Evolutionary conservation across 2,113 vertebrate species (phyloP).

Genomic region (Polypterus bichir): DNA sequence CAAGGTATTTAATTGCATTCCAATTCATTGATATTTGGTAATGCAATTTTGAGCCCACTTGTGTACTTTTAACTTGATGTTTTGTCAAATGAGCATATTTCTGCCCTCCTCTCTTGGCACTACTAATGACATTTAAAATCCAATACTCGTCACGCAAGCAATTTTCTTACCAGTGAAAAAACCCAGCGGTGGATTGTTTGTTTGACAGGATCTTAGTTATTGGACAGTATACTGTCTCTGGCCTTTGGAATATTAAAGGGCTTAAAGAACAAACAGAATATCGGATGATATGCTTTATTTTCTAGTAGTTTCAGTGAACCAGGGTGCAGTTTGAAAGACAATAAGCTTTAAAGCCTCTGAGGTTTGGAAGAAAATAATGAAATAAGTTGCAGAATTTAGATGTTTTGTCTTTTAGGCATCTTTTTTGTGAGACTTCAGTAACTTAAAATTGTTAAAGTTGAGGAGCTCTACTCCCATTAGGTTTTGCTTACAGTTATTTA

Average conservation of each 20-base stretch:
- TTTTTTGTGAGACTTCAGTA: too few relatives aligned
- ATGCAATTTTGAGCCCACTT: conserved; percentile 22
- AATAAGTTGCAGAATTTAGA: too few relatives aligned
- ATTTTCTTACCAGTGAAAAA: background rate
- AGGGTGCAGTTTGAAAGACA: background rate
- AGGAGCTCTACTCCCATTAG: too few relatives aligned
- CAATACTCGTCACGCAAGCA: conserved; percentile 25
- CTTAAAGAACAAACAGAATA: conserved; percentile 1
- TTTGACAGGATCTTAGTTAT: conserved; percentile 33
- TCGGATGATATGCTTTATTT: background rate
- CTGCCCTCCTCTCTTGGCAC: conserved; percentile 18
- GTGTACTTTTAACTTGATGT: conserved; percentile 21
- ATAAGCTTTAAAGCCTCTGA: too few relatives aligned
- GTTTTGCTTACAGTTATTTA: too few relatives aligned
- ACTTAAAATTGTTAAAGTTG: too few relatives aligned
- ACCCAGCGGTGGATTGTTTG: conserved; percentile 29
- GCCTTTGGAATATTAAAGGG: conserved; percentile 34
- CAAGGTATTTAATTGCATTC: conserved; percentile 24
- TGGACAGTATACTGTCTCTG: conserved; percentile 27
- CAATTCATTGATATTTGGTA: conserved; percentile 20
- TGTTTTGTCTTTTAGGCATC: too few relatives aligned
- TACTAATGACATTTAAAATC: conserved; percentile 35
- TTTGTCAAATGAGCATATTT: conserved; percentile 2
- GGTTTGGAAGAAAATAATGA: too few relatives aligned
- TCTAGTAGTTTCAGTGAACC: conserved; percentile 1